Base-by-base conservation (phyloP, 1,140 invertebrate genomes). In the Oryzaephilus surinamensis region DNA sequence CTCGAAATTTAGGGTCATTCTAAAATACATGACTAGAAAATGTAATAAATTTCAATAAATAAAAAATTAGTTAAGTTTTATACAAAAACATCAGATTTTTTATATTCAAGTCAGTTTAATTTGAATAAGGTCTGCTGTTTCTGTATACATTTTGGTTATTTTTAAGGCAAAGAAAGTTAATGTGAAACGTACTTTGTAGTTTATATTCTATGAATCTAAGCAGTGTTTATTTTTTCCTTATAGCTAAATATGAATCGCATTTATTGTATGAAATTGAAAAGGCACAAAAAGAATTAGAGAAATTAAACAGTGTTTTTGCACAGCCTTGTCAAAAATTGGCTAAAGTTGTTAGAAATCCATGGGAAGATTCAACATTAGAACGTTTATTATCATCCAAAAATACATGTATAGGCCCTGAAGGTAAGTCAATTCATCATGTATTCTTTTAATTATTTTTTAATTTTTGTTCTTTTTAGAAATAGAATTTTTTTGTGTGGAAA, bases 401-500 rank as follows among this genome's bases (percentile, higher is more conserved):
- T 46, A 27, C 43, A 28, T 37, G 42, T 24, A 57, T 58, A 27
- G 52, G 51, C 10, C 43, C 43, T 27, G 40, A 55, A 48, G 55
- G 55, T 60, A 50, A 36, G 17, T 24, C 11, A 10, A 6, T 24
- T 12, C 4, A 27, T 16, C 8, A 38, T 28, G 10, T 21, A 10
- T 36, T 42, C 32, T 4, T 42, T 41, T 43, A 32, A 26, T 28
- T 43, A 8, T 41, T 26, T 45, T 11, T 19, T 33, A 23, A 8
- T 28, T 16, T 10, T 10, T 37, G 8, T 43, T 45, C 14, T 38
- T 56, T 56, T 28, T 28, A 60, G 57, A 60, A 50, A 50, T 62
- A 32, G 50, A 55, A 44, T 59, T 60, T 43, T 59, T 62, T 35
- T 50, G 51, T 43, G 38, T 52, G 2, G 60, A 62, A 49, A 57